Conservation (phyloP, 2,888 invertebrate genomes). For the Drosophila macrospina region DNA sequence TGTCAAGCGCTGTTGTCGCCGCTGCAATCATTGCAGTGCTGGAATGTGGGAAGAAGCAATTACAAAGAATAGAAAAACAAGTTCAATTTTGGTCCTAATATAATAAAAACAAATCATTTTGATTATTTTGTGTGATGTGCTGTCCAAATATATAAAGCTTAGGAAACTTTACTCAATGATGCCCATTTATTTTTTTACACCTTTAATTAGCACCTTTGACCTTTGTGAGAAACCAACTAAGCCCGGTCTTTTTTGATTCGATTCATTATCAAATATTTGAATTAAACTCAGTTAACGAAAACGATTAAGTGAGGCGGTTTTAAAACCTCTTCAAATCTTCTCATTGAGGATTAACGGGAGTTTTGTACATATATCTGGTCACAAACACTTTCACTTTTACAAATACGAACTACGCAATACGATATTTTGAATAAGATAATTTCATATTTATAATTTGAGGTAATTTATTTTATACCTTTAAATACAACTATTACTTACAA, state of each 20-base stretch:
- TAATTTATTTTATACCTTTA: too few species aligned
- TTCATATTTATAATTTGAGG: not conserved
- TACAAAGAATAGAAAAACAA: not conserved
- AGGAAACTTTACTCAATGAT: too few species aligned
- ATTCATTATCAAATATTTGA: not conserved
- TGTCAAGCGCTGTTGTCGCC: slow-evolving; percentile 27
- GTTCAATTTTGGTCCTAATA: not conserved
- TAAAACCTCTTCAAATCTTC: not conserved
- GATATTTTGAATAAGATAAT: not conserved
- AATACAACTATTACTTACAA: too few species aligned
- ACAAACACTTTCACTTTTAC: slow-evolving; percentile 49
- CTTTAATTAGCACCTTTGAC: not conserved
- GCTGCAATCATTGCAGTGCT: slow-evolving; percentile 56
- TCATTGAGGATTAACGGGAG: not conserved
- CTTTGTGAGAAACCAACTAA: not conserved
- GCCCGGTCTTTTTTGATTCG: not conserved
- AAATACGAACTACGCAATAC: slow-evolving; percentile 41
- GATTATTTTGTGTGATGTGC: not conserved
- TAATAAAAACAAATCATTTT: slow-evolving; percentile 3
- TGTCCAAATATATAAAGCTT: too few species aligned
- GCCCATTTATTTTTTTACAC: too few species aligned
- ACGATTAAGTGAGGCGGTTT: not conserved
- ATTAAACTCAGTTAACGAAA: not conserved
- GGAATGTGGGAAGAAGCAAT: not conserved
- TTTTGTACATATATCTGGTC: not conserved